These are phyloP conservation scores for Petrocephalus sullivani DNA, from an alignment of 2,797 vertebrate genomes.

Conservation along the genomic window DNA sequence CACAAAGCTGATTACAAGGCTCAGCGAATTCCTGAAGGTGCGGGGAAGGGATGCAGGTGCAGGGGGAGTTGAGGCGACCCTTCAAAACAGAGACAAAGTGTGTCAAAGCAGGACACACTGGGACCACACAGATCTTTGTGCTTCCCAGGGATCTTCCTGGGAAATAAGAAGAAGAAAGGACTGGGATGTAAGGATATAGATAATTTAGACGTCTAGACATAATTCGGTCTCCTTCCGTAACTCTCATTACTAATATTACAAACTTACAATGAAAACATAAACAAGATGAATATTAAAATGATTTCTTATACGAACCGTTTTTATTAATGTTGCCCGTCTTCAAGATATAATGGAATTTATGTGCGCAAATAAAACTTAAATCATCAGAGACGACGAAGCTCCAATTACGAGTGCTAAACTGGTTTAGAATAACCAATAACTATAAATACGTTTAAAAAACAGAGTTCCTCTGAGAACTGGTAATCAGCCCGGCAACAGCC, in stretches of 20 bases:
- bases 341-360: background rate
- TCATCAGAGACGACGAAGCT: background rate
- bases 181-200: background rate
- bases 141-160: constrained; percentile 59
- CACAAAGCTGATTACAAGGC: constrained; percentile 93
- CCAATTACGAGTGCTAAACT: background rate
- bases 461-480: background rate
- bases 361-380: background rate
- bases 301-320: background rate
- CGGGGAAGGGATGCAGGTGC: constrained; percentile 82
- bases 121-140: constrained; percentile 80
- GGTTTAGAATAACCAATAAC: background rate
- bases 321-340: background rate
- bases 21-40: constrained; percentile 87
- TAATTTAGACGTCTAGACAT: background rate
- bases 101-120: constrained; percentile 68
- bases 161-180: constrained; percentile 45
- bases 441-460: background rate
- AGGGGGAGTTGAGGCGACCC: constrained; percentile 60
- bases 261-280: background rate
- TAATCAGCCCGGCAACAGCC: constrained; percentile 55
- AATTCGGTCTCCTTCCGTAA: background rate
- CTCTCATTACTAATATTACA: background rate
- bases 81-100: constrained; percentile 73
- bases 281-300: background rate